These are phyloP conservation scores for Dioctria linearis DNA, from an alignment of 2,888 invertebrate genomes.

Conservation along the genomic window DNA sequence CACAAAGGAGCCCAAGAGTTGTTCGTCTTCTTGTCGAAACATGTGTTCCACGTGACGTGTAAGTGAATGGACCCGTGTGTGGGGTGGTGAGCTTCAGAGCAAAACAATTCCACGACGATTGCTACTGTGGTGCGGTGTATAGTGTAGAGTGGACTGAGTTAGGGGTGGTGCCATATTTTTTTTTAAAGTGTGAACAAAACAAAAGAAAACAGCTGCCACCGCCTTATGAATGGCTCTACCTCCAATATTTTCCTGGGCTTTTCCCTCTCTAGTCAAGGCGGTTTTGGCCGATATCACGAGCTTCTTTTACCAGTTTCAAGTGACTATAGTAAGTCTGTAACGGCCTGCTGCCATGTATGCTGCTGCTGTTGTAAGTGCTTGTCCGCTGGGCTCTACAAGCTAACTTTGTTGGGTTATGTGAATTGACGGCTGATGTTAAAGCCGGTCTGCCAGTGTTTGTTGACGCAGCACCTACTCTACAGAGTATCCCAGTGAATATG, in stretches of 20 bases:
- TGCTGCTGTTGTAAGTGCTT: too few species aligned
- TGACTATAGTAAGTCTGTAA: background rate
- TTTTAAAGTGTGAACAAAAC: conserved; percentile 44
- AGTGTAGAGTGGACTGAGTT: background rate
- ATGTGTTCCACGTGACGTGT: conserved; percentile 23
- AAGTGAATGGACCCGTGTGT: conserved; percentile 1
- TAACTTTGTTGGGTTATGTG: conserved; percentile 13
- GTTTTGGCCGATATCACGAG: conserved; percentile 7
- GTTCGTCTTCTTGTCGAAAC: background rate
- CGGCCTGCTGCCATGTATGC: background rate
- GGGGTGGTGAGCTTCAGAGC: background rate
- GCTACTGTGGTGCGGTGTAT: too few species aligned
- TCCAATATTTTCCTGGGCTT: conserved; percentile 10
- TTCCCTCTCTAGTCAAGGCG: conserved; percentile 16
- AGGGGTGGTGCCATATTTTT: background rate
- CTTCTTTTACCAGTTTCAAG: conserved; percentile 41
- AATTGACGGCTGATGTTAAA: conserved; percentile 24
- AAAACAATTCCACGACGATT: too few species aligned
- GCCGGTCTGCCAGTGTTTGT: conserved; percentile 14
- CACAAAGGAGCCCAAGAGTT: background rate
- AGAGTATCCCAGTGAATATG: background rate
- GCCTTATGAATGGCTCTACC: conserved; percentile 21
- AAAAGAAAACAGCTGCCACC: conserved; percentile 37
- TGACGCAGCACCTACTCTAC: conserved; percentile 8
- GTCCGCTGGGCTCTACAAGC: background rate